Percentiles rank a stretch among this genome's conserved stretches.
Evolutionary conservation across 2,888 invertebrate species (phyloP).

Genomic region (Heteromyza rotundicornis): DNA sequence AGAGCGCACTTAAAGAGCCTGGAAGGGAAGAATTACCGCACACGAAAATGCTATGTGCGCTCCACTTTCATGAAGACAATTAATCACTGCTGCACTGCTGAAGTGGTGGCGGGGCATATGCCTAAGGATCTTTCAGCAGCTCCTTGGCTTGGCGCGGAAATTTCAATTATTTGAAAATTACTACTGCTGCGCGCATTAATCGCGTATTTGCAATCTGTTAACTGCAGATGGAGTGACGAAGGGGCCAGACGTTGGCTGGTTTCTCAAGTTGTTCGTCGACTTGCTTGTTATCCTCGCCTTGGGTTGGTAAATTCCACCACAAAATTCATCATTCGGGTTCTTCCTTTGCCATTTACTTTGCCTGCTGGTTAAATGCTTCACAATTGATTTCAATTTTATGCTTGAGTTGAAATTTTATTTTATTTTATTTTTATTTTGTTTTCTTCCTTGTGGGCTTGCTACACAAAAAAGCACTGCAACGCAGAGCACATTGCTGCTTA

Average conservation of each 20-base stretch:
- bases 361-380: conserved; percentile 7
- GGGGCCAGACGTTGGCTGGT: too few species aligned
- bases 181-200: not conserved
- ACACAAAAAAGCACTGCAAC: not conserved
- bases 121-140: not conserved
- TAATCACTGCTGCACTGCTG: conserved; percentile 16
- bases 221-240: not conserved
- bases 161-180: conserved; percentile 1
- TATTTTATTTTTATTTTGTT: too few species aligned
- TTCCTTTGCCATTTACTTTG: not conserved
- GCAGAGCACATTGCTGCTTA: not conserved
- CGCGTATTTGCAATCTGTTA: not conserved
- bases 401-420: conserved; percentile 17
- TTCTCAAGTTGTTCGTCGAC: not conserved
- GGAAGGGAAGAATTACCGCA: not conserved
- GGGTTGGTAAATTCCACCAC: not conserved
- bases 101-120: not conserved
- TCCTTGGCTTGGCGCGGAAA: not conserved
- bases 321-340: conserved; percentile 5
- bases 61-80: conserved; percentile 21
- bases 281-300: not conserved
- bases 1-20: not conserved
- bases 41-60: not conserved
- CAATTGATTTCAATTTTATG: conserved; percentile 26
- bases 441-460: not conserved